Conservation (phyloP, 1,140 invertebrate genomes). For the Brachionus paranguensis region DNA sequence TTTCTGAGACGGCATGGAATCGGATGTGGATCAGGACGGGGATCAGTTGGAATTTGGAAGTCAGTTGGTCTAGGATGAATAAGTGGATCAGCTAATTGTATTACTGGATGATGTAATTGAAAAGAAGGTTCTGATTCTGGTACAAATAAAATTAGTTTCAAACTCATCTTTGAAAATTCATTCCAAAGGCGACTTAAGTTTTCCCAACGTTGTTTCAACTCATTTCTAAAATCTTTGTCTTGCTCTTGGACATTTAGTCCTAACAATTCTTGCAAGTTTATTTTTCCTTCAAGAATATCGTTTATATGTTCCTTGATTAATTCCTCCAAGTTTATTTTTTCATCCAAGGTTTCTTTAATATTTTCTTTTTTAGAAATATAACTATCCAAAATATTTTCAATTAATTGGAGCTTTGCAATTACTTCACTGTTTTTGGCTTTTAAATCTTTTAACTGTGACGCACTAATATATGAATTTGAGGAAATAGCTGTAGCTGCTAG, state of each 20-base stretch:
- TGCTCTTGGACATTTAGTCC: background rate
- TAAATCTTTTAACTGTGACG: background rate
- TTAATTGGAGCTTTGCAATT: no score
- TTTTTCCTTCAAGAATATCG: background rate
- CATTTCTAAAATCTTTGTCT: background rate
- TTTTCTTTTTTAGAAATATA: no score
- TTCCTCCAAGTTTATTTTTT: background rate
- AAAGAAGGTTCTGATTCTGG: no score
- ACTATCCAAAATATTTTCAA: no score
- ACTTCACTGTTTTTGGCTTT: no score
- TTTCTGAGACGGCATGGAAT: no score
- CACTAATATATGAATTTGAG: background rate
- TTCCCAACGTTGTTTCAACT: background rate
- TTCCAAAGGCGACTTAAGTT: background rate
- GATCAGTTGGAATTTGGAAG: no score
- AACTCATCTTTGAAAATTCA: background rate
- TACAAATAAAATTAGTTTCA: background rate
- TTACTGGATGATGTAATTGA: background rate
- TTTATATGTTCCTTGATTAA: background rate
- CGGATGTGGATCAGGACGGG: no score
- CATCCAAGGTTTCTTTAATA: no score
- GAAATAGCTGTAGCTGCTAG: background rate
- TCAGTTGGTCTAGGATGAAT: no score
- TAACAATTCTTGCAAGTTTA: background rate
- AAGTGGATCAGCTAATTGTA: no score